Conservation (phyloP, 2,113 vertebrate species). For the Myotis lucifugus region DNA sequence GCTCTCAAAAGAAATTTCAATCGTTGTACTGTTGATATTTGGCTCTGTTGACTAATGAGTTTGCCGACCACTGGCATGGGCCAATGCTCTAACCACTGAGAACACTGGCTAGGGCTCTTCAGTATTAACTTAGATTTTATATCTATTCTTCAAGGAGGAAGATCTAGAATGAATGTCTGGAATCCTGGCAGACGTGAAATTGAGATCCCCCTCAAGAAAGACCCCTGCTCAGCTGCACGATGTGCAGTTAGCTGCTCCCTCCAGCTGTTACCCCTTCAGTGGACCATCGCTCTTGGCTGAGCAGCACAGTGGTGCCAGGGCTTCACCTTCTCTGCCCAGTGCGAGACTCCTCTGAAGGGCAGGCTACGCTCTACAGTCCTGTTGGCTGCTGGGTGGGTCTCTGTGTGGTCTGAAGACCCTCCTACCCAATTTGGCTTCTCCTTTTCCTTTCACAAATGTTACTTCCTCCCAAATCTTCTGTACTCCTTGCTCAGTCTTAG, state of each 20-base stretch:
- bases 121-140: background rate
- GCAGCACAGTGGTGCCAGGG: background rate
- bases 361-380: background rate
- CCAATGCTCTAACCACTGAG: background rate
- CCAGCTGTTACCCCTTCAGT: background rate
- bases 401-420: background rate
- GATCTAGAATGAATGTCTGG: background rate
- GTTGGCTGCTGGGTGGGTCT: background rate
- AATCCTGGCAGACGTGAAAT: background rate
- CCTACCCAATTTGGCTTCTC: background rate
- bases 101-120: background rate
- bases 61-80: too few relatives aligned
- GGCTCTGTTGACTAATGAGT: too few relatives aligned
- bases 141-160: background rate
- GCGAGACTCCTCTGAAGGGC: background rate
- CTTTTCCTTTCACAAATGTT: slow-evolving; percentile 1
- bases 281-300: background rate
- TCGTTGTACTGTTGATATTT: too few relatives aligned
- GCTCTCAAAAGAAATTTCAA: too few relatives aligned
- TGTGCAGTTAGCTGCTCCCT: background rate
- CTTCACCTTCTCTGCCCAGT: background rate
- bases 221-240: background rate
- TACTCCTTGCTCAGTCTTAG: background rate
- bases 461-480: background rate
- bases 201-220: background rate